phyloP scores from a whole-genome alignment of 2,797 vertebrate species.

The Diceros bicornis region DNA sequence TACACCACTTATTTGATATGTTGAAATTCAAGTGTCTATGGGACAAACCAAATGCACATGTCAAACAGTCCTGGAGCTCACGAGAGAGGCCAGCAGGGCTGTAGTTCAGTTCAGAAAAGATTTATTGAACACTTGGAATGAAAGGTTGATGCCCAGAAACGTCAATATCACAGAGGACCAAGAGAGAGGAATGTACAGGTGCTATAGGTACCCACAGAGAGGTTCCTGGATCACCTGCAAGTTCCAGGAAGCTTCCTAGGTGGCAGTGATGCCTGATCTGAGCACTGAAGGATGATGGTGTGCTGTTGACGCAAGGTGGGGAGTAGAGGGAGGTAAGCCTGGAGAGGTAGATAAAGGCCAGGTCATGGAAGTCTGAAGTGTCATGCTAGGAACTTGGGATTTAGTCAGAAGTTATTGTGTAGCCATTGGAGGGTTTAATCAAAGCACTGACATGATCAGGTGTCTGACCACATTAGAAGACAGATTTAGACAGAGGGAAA shows the following conservation, averaged over 20 bases:
- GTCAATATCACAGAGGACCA: background rate
- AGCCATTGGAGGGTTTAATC: background rate
- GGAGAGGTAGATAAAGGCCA: background rate
- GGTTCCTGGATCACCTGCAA: background rate
- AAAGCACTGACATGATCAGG: background rate
- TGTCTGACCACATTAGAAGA: background rate
- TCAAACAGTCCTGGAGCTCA: background rate
- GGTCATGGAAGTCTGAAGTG: background rate
- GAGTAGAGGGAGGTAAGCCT: background rate
- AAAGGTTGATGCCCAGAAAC: background rate
- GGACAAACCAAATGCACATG: background rate
- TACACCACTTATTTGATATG: background rate
- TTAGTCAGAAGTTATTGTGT: background rate
- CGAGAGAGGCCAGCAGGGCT: background rate
- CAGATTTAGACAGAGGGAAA: background rate
- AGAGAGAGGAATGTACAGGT: background rate
- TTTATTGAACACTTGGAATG: background rate
- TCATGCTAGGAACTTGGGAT: background rate
- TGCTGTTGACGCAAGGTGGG: background rate
- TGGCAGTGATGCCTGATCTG: background rate
- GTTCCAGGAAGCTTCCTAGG: background rate
- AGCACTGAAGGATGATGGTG: background rate
- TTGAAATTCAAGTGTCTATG: background rate
- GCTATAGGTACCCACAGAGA: background rate
- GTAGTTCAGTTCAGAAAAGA: background rate